Base-by-base conservation (phyloP, 1,140 invertebrate genomes). In the Uloborus diversus region DNA sequence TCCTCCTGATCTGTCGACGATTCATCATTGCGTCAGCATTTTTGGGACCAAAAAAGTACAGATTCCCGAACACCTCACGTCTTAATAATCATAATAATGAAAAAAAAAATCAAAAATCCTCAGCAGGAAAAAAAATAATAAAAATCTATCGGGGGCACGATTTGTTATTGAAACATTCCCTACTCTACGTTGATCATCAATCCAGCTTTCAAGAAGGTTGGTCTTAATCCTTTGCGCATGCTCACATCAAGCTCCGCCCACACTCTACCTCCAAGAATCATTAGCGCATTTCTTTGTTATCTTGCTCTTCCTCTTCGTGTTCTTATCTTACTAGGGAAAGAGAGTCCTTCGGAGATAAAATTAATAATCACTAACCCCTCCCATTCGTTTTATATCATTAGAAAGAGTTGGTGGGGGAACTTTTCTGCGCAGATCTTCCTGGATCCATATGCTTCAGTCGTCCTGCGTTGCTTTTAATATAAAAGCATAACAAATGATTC, bases 81-180 rank as follows among this genome's bases (percentile, higher is more conserved):
- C 35, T 47, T 73, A 61, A 61, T 27, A 73, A 56, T 51, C 62
- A 64, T 64, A 62, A 64, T 64, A 64, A 75, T 32, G 51, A 75
- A 62, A 75, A 49, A 57, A 53, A 53, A n/a, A 53, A 53, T 20
- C 49, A 14, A 5, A n/a, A n/a, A 5, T 53, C 49, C 23, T 53
- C 7, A 53, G 23, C 9, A 42, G 17, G 37, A 42, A 42, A 13
- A 42, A 13, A 53, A 17, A 53, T 53, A 9, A n/a, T 20, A 9
- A 53, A 53, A 53, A 53, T 7, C 5, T 53, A 53, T 17, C 5
- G 20, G 49, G 7, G 20, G 49, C 73, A 37, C 73, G 57, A 78
- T 78, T 78, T 78, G 73, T 78, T 78, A 78, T 78, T 78, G 73
- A 78, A 78, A 78, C 73, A 78, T 78, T 66, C 73, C 4, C 61